phyloP scores from a whole-genome alignment of 2,797 vertebrate genomes.

The Phataginus tetradactyla region DNA sequence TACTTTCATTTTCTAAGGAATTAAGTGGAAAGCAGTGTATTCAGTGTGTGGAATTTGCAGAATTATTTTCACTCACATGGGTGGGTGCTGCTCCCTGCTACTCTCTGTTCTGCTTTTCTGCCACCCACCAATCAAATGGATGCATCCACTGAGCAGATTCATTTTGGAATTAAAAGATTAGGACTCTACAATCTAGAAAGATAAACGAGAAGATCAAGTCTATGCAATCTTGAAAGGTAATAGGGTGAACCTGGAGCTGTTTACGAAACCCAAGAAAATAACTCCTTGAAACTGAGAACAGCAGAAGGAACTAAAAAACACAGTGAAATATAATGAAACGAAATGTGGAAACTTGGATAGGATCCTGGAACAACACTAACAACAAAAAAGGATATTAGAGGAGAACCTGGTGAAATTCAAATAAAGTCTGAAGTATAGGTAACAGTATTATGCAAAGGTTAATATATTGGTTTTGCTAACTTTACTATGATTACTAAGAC shows the following conservation, averaged over 20 bases:
- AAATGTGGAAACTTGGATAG: not conserved
- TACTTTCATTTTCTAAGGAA: not conserved
- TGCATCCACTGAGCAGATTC: not conserved
- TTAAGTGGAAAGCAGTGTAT: not conserved
- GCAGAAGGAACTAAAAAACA: not conserved
- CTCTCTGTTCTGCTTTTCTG: not conserved
- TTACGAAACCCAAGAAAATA: slow-evolving; percentile 18
- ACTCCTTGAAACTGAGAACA: not conserved
- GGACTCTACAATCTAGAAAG: not conserved
- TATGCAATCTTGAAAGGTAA: not conserved
- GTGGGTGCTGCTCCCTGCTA: not conserved
- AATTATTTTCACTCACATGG: not conserved
- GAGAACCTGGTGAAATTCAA: not conserved
- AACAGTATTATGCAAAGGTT: not conserved
- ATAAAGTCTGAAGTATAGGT: not conserved
- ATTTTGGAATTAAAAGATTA: slow-evolving; percentile 36
- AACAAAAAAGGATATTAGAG: not conserved
- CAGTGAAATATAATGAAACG: not conserved
- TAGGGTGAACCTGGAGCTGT: not conserved
- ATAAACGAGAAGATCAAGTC: not conserved
- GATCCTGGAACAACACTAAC: not conserved
- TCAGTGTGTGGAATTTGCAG: not conserved
- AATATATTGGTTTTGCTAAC: not conserved
- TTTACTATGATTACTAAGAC: not conserved
- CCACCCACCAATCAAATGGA: not conserved